Evolutionary conservation across 2,113 vertebrate species (phyloP).

Genomic region (Dermatemys mawii): DNA sequence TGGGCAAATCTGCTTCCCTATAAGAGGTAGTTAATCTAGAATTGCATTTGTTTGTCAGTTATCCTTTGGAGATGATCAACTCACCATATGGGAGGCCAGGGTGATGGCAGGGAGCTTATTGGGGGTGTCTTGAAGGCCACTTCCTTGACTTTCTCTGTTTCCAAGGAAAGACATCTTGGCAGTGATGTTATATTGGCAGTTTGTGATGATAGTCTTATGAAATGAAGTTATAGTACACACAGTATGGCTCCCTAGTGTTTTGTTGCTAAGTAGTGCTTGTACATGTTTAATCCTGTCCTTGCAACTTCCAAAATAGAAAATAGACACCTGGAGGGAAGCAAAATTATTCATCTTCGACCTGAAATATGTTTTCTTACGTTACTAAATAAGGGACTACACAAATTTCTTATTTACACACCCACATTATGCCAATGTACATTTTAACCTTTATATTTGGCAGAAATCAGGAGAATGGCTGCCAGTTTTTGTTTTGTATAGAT

Average conservation of each 20-base stretch:
- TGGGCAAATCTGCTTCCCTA: constrained; percentile 1
- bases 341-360: constrained; percentile 72
- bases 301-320: constrained; percentile 75
- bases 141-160: constrained; percentile 71
- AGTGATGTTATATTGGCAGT: constrained; percentile 71
- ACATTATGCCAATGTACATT: constrained; percentile 78
- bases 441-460: constrained; percentile 79
- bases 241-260: constrained; percentile 71
- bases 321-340: constrained; percentile 73
- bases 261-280: constrained; percentile 75
- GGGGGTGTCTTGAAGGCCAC: constrained; percentile 66
- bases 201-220: constrained; percentile 75
- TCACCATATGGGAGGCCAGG: constrained; percentile 56
- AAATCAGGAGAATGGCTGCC: constrained; percentile 71
- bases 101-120: constrained; percentile 71
- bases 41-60: constrained; percentile 43
- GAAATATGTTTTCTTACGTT: constrained; percentile 76
- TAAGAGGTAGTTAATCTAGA: constrained; percentile 31
- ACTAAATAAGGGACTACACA: constrained; percentile 73
- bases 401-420: constrained; percentile 72
- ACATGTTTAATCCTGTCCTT: constrained; percentile 71
- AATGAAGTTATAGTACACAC: constrained; percentile 74
- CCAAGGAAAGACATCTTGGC: constrained; percentile 66
- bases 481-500: constrained; percentile 75
- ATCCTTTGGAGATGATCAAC: constrained; percentile 43